Conservation (phyloP, 2,888 invertebrate species). For the Ephialtes manifestator region DNA sequence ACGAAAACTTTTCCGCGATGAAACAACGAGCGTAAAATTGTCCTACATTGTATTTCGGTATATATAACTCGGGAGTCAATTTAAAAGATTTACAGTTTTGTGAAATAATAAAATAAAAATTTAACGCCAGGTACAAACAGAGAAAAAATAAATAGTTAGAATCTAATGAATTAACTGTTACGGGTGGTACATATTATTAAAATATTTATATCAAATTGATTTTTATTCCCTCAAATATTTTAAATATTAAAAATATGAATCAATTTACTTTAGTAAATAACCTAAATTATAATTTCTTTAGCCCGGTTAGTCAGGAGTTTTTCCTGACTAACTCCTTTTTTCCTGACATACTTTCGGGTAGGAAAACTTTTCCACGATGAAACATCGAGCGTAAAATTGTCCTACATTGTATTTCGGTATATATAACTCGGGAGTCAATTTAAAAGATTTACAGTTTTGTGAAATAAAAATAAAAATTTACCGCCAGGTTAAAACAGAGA, state of each 20-base stretch:
- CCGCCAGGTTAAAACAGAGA: neutral
- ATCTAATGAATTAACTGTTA: too few relatives aligned
- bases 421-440: neutral
- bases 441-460: conserved; percentile 1
- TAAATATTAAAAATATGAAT: too few relatives aligned
- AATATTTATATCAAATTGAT: too few relatives aligned
- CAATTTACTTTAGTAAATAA: too few relatives aligned
- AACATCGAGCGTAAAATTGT: conserved; percentile 77
- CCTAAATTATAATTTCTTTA: too few relatives aligned
- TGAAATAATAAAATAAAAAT: neutral
- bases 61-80: neutral
- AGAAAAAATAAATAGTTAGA: too few relatives aligned
- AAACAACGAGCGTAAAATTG: conserved; percentile 77
- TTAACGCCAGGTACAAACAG: neutral
- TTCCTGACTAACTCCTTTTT: too few relatives aligned
- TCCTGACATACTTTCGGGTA: conserved; percentile 15
- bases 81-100: neutral
- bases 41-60: conserved; percentile 34
- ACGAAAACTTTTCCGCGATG: conserved; percentile 47
- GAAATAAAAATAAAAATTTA: neutral
- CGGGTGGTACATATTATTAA: too few relatives aligned
- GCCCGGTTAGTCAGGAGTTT: too few relatives aligned
- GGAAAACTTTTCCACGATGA: conserved; percentile 49
- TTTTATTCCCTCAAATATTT: too few relatives aligned
- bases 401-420: conserved; percentile 30